phyloP scores from a whole-genome alignment of 2,113 vertebrate genomes.

The Haemorhous mexicanus region DNA sequence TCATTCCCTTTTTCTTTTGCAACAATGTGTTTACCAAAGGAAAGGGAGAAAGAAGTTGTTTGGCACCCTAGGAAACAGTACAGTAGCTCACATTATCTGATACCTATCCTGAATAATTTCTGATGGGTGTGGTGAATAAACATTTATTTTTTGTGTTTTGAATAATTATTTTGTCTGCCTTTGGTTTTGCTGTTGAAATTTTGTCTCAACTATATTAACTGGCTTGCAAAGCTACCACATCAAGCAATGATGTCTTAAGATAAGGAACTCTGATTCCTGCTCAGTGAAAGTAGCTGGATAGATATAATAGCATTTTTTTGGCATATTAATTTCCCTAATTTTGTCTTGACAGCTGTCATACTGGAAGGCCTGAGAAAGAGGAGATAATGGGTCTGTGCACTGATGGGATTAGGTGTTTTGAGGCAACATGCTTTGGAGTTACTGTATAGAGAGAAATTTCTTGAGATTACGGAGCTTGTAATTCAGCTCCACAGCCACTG shows the following conservation, averaged over 20 bases:
- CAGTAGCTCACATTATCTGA: accelerated
- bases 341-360: neutral
- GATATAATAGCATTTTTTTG: neutral
- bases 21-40: neutral
- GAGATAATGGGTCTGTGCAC: neutral
- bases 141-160: neutral
- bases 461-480: neutral
- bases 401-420: neutral
- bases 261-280: neutral
- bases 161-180: neutral
- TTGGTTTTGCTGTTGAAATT: neutral
- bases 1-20: neutral
- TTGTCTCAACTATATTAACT: neutral
- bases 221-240: neutral
- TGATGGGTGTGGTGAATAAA: neutral
- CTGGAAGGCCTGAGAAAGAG: neutral
- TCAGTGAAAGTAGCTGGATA: neutral
- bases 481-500: neutral
- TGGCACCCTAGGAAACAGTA: neutral
- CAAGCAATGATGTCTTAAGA: neutral
- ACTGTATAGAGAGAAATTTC: neutral
- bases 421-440: neutral
- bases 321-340: neutral
- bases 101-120: neutral
- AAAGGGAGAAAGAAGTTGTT: neutral